Evolutionary conservation across 2,797 vertebrate genomes (phyloP), one percentile per base, ranked within the genome.

Genomic region (Myripristis murdjan): DNA sequence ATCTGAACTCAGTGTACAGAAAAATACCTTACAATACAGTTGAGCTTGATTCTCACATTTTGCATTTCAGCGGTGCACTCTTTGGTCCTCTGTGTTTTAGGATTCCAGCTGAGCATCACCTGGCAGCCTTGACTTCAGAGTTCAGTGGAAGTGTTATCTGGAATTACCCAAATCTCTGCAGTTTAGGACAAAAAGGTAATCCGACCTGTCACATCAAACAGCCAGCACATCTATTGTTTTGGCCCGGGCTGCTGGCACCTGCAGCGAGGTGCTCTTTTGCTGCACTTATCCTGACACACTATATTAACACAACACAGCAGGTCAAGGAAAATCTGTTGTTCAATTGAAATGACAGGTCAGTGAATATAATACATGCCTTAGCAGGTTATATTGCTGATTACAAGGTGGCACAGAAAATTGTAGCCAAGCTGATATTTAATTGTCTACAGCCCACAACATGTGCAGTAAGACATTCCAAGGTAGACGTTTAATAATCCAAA

Each of bases 151-250:
- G 12, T 15, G 22, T 72, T 77, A 70, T 75, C 54, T 53, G 72
- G 71, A 87, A 77, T 84, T 64, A 85, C 65, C 64, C 59, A 72
- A 84, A 87, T 81, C 81, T 82, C 74, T 75, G 54, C 77, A 46
- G 62, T 43, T 75, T 46, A 61, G 53, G 63, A 51, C 49, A 31
- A 46, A 43, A 64, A 72, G 53, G 51, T 84, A 83, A 83, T 86
- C 77, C 37, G 58, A n/a, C 23, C 47, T 68, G 79, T 66, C 75
- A 73, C 78, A 84, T 82, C 67, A 82, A 72, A 85, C 64, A 79
- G 22, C 11, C n/a, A 47, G 64, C 55, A 48, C 62, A 51, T 67
- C 12, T 18, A 11, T 35, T 49, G 53, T 31, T 65, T 12, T 54
- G 56, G 55, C 33, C 33, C 10, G 2, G 3, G 10, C 23, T 33